phyloP scores from a whole-genome alignment of 37 sponge, comb jelly and placozoan genomes.

The Bolinopsis microptera region DNA sequence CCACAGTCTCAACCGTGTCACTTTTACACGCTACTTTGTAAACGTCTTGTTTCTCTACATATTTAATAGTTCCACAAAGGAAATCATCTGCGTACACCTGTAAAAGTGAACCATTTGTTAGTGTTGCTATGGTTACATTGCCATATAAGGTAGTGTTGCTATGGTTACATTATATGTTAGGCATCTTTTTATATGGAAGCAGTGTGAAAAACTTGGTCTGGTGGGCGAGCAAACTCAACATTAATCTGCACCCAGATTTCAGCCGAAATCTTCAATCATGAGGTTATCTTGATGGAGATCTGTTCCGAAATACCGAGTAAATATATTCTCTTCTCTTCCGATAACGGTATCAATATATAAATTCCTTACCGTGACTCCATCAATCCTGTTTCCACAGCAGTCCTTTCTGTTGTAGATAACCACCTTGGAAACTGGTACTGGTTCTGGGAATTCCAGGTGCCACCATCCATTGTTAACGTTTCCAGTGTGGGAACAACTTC shows the following conservation, averaged over 20 bases:
- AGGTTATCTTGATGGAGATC: no score
- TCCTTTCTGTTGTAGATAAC: slow-evolving; percentile 5
- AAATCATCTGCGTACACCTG: not conserved
- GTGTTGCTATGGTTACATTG: not conserved
- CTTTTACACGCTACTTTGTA: not conserved
- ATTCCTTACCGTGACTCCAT: not conserved
- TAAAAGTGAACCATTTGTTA: not conserved
- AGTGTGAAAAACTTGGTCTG: no score
- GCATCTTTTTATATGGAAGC: no score
- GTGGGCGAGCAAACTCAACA: no score
- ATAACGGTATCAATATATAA: not conserved
- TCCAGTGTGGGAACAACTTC: not conserved
- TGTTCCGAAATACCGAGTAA: no score
- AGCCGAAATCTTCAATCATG: no score
- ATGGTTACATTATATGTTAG: no score
- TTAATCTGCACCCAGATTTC: no score
- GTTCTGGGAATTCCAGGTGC: not conserved
- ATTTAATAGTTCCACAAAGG: not conserved
- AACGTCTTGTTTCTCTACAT: not conserved
- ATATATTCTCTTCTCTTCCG: not conserved
- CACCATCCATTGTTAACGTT: not conserved
- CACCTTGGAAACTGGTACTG: not conserved
- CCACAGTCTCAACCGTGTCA: not conserved
- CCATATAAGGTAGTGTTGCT: no score
- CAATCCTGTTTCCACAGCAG: not conserved